These are phyloP conservation scores for Grammatotria lemairii DNA, from an alignment of 2,113 vertebrate genomes.

Conservation along the genomic window DNA sequence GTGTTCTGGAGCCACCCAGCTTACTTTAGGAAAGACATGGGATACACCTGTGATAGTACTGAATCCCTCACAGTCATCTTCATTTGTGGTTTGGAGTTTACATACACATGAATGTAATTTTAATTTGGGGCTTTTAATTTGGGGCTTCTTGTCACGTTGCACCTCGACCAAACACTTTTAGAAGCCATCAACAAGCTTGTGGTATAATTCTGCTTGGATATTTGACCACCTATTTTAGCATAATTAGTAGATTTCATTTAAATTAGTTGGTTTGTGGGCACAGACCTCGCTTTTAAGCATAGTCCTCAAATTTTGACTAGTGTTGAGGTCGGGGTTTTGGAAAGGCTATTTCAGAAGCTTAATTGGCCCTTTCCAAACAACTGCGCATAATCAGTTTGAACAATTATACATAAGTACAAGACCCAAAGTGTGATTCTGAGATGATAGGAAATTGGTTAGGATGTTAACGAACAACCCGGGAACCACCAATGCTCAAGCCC, in stretches of 20 bases:
- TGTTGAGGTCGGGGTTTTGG: background rate
- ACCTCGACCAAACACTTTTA: accelerated
- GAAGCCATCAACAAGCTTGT: background rate
- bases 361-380: background rate
- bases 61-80: background rate
- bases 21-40: background rate
- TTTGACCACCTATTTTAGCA: background rate
- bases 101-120: background rate
- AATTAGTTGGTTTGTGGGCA: background rate
- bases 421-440: background rate
- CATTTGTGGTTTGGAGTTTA: background rate
- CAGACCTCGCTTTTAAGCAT: background rate
- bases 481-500: background rate
- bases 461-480: background rate
- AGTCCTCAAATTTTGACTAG: background rate
- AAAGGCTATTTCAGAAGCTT: background rate
- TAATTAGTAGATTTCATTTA: accelerated
- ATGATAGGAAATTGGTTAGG: background rate
- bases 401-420: background rate
- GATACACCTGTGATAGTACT: background rate
- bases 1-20: background rate
- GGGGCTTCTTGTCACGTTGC: background rate
- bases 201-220: background rate
- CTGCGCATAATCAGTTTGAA: background rate
- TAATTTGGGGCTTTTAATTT: background rate